Conservation (phyloP, 1,140 invertebrate genomes). For the Sarcophaga bullata region DNA sequence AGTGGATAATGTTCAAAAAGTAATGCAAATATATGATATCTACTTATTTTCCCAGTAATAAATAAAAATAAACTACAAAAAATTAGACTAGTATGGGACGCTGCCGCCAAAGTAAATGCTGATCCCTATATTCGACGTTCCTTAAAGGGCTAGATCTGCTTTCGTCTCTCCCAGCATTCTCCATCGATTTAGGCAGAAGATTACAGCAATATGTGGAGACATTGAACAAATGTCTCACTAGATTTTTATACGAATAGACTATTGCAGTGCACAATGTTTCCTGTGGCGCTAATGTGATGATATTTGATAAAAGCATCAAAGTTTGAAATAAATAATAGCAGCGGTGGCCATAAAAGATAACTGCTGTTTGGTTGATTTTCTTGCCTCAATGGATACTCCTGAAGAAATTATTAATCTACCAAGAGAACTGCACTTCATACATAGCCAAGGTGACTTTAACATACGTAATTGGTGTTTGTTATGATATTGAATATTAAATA, state of each 20-base stretch:
- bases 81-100: conserved; percentile 27
- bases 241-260: conserved; percentile 15
- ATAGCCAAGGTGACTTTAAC: conserved; percentile 17
- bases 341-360: conserved; percentile 52
- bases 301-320: conserved; percentile 44
- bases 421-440: neutral
- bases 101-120: conserved; percentile 42
- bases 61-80: conserved; percentile 25
- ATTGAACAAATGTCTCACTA: conserved; percentile 63
- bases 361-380: conserved; percentile 64
- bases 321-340: conserved; percentile 48
- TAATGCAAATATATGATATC: conserved; percentile 16
- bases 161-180: conserved; percentile 47
- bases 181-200: conserved; percentile 54
- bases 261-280: conserved; percentile 44
- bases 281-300: conserved; percentile 25
- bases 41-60: conserved; percentile 25
- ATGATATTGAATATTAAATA: no score
- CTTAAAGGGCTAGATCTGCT: conserved; percentile 53
- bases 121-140: conserved; percentile 53
- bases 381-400: conserved; percentile 48
- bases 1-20: neutral
- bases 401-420: conserved; percentile 44
- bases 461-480: conserved; percentile 17
- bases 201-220: conserved; percentile 51